A percentile compares a stretch with the other conserved stretches of the same genome.
These are phyloP conservation scores for Coecobrya sp. DNA, from an alignment of 2,888 invertebrate genomes.

Conservation along the genomic window DNA sequence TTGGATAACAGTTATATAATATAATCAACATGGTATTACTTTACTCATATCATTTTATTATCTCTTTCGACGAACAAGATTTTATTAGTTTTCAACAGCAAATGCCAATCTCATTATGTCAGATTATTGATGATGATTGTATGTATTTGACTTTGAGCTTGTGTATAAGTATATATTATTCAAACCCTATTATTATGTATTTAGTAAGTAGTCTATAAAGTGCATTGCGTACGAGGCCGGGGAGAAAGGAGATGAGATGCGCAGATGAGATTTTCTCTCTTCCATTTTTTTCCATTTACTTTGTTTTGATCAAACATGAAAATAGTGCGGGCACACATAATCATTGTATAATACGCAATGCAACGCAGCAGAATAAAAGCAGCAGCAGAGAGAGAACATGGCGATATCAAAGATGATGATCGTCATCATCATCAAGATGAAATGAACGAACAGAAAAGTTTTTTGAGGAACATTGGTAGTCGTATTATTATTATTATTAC, in stretches of 20 bases:
- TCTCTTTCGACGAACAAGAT: constrained; percentile 7
- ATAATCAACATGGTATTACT: not conserved
- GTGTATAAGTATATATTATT: not conserved
- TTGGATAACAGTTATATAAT: not conserved
- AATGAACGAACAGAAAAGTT: constrained; percentile 39
- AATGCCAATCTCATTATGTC: constrained; percentile 5
- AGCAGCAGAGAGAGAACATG: constrained; percentile 50
- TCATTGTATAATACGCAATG: not conserved
- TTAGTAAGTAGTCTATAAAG: not conserved
- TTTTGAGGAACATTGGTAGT: constrained; percentile 64
- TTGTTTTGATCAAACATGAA: constrained; percentile 51
- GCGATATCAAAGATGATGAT: constrained; percentile 45
- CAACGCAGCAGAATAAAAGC: constrained; percentile 34
- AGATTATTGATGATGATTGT: constrained; percentile 33
- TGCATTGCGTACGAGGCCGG: not conserved
- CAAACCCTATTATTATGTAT: constrained; percentile 50
- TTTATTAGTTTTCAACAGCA: constrained; percentile 13
- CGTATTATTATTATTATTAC: constrained; percentile 63
- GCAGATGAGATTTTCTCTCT: constrained; percentile 65
- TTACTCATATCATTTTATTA: not conserved
- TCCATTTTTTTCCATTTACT: constrained; percentile 53
- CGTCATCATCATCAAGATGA: constrained; percentile 13
- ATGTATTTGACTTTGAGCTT: constrained; percentile 43
- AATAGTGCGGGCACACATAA: not conserved
- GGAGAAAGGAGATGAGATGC: constrained; percentile 77